Evolutionary conservation across 2,797 vertebrate genomes (phyloP), one percentile per base, ranked within the genome.

Genomic region (Hoplostethus mediterraneus): DNA sequence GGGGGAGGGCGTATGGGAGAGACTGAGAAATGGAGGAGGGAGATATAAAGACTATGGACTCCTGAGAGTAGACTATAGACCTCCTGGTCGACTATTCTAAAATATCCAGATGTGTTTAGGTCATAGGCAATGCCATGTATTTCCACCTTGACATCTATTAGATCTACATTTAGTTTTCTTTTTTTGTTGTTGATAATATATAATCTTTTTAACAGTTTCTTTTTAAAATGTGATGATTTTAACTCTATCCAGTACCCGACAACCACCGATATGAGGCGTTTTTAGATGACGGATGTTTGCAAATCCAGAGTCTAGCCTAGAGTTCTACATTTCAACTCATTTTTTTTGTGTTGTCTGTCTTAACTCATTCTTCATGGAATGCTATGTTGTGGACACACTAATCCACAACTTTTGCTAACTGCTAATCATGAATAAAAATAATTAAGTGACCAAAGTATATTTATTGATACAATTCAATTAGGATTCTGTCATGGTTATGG

Each of bases 101-200:
- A 89, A 87, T 90, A 91, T 92, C 88, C 86, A 90, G 82, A 94
- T 87, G 87, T 90, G 85, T 92, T 82, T 93, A 90, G 91, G 85
- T 90, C 88, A 87, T 92, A 90, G 89, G 86, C 82, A 75, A 89
- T 82, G 86, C 89, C 85, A 83, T 92, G 88, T 91, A 93, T 93
- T 93, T 94, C 91, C 91, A 93, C 83, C 85, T 90, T 88, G 89
- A 85, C 90, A 90, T 93, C 90, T 92, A 89, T 91, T 92, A 91
- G 89, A 89, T 81, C 90, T 82, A 75, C 85, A 91, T 87, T 91
- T 92, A 92, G 84, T 80, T 91, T 85, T 76, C 40, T 71, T 78
- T 77, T 28, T 77, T 64, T 82, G 75, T 81, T 91, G 84, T 93
- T 81, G 75, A 78, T 92, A 89, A 91, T 93, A 92, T 94, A 90